Evolutionary conservation across 2,113 vertebrate species (phyloP).

Genomic region (Takifugu bimaculatus): DNA sequence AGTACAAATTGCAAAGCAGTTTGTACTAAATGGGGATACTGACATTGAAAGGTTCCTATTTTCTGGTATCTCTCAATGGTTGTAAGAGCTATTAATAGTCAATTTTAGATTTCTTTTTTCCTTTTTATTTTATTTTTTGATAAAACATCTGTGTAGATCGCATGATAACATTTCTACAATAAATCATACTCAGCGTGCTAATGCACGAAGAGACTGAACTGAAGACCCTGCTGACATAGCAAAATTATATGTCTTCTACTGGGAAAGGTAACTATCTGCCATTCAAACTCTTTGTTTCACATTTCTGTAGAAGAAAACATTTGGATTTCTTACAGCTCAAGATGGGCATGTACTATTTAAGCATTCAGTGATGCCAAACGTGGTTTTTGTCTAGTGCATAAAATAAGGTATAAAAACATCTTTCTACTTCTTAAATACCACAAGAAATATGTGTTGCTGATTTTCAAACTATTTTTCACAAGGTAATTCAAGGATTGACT

Average conservation of each 20-base stretch:
- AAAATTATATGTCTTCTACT: constrained; percentile 99
- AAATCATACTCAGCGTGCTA: constrained; percentile 99
- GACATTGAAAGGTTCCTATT: constrained; percentile 68
- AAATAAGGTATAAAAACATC: no score
- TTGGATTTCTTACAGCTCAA: constrained; percentile 55
- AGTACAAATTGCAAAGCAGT: constrained; percentile 36
- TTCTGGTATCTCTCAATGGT: constrained; percentile 57
- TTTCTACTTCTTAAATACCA: neutral
- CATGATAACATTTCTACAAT: constrained; percentile 99
- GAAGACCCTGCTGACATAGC: constrained; percentile 99
- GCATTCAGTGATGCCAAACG: constrained; percentile 1
- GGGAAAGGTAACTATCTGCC: constrained; percentile 99
- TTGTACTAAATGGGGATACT: constrained; percentile 75
- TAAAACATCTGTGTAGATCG: constrained; percentile 97
- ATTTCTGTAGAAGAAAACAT: constrained; percentile 57
- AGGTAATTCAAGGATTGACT: neutral
- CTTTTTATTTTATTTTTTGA: constrained; percentile 73
- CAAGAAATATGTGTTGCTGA: neutral
- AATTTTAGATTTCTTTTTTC: constrained; percentile 68
- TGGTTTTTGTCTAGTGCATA: neutral
- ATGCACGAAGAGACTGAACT: constrained; percentile 99
- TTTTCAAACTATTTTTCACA: constrained; percentile 1
- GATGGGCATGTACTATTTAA: constrained; percentile 42
- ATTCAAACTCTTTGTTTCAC: constrained; percentile 93
- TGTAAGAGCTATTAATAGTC: constrained; percentile 62